These are phyloP conservation scores for Troides aeacus DNA, from an alignment of 2,888 invertebrate genomes.

Conservation along the genomic window DNA sequence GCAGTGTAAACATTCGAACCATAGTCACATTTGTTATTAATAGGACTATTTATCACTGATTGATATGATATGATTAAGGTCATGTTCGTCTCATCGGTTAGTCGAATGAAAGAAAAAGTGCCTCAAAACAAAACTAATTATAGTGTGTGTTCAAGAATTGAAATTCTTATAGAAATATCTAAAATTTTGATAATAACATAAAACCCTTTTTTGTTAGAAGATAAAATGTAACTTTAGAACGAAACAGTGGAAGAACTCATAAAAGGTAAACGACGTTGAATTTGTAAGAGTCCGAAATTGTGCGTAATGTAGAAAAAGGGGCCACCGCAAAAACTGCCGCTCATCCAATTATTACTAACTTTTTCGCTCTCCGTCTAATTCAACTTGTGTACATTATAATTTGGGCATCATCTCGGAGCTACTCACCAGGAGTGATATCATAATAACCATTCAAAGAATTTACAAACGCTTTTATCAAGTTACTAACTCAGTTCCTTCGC, in stretches of 20 bases:
- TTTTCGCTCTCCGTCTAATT: conserved; percentile 17
- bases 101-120: not conserved
- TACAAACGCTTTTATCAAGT: conserved; percentile 1
- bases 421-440: not conserved
- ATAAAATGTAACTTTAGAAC: not conserved
- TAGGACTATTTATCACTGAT: too few relatives aligned
- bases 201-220: not conserved
- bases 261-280: conserved; percentile 15
- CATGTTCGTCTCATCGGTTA: not conserved
- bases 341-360: conserved; percentile 20
- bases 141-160: not conserved
- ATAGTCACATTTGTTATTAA: too few relatives aligned
- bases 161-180: not conserved
- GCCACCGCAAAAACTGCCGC: conserved; percentile 10
- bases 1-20: too few relatives aligned
- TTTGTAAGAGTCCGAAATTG: conserved; percentile 7
- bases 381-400: conserved; percentile 21
- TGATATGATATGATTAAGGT: too few relatives aligned
- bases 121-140: too few relatives aligned
- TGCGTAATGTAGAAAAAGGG: conserved; percentile 17
- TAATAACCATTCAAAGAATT: conserved; percentile 8
- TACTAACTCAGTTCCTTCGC: not conserved
- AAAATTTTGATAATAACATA: not conserved
- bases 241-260: not conserved
- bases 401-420: not conserved